Evolutionary conservation across 1,140 invertebrate species (phyloP), one percentile per base, ranked within the genome.

Genomic region (Paracyclopina nana): DNA sequence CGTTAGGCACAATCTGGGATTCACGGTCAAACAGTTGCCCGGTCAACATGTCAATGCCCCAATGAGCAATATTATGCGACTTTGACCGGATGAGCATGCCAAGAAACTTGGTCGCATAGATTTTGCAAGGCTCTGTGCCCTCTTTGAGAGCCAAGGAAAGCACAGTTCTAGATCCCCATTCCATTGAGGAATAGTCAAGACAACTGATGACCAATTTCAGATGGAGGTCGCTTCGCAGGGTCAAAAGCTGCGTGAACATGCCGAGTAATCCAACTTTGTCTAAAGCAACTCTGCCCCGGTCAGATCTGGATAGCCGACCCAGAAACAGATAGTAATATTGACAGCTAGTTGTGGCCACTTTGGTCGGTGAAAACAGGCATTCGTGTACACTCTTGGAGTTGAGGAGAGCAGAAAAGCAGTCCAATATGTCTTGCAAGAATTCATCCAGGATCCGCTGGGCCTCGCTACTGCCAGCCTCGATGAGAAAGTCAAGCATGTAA

Each of bases 271-370:
- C n/a, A n/a, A n/a, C n/a, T n/a, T n/a, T n/a, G n/a, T n/a, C n/a
- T n/a, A n/a, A n/a, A n/a, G n/a, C n/a, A n/a, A n/a, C n/a, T n/a
- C 38, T 8, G 11, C 50, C 50, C n/a, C 27, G n/a, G 6, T 52
- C 43, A 16, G 50, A 24, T 14, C n/a, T 12, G 11, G 50, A 46
- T 8, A 52, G 27, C 5, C 31, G 50, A 1, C 50, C 50, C 20
- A 52, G 74, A 58, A 91, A 83, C 1, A 95, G 67, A 62, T 95
- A 96, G 67, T 95, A 95, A 63, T 81, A 79, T 62, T 91, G 85
- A 62, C 82, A 83, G 61, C 86, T 79, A 4, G 84, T 88, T 55
- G 77, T 83, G 44, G 75, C 72, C 68, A 95, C 76, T 60, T 83
- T 79, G 53, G 79, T 75, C 0, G 86, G 85, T 63, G 82, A 88